phyloP scores from a whole-genome alignment of 2,797 vertebrate genomes.

The Tauraco hartlaubi region DNA sequence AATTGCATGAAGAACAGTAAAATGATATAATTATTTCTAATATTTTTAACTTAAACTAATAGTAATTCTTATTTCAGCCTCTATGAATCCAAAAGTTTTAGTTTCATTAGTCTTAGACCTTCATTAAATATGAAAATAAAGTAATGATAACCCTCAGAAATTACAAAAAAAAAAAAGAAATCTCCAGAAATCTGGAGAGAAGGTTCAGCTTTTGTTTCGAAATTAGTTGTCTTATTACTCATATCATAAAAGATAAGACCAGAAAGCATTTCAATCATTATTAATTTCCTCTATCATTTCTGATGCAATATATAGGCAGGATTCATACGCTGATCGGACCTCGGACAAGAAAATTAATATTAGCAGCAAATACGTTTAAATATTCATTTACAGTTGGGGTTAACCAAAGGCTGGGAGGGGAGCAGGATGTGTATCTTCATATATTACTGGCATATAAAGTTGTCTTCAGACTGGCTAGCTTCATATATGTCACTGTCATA shows the following conservation, averaged over 20 bases:
- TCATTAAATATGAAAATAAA: neutral
- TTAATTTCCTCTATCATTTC: constrained; percentile 27
- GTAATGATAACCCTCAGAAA: neutral
- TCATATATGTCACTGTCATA: neutral
- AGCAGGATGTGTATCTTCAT: neutral
- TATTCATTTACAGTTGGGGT: neutral
- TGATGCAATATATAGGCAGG: neutral
- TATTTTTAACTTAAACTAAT: neutral
- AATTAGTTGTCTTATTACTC: neutral
- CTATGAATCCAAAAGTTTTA: neutral
- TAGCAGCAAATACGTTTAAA: neutral
- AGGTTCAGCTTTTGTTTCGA: neutral
- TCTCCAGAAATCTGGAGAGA: neutral
- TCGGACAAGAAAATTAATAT: neutral
- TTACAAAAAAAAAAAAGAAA: neutral
- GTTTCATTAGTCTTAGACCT: neutral
- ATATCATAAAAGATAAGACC: neutral
- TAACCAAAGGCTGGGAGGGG: neutral
- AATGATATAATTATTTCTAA: neutral
- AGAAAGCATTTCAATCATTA: neutral
- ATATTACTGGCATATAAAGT: neutral
- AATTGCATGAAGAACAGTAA: neutral
- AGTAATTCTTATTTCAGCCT: neutral
- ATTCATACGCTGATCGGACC: neutral
- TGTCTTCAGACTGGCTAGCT: neutral